Conservation (phyloP, 2,113 vertebrate species). For the Apodemus sylvaticus region DNA sequence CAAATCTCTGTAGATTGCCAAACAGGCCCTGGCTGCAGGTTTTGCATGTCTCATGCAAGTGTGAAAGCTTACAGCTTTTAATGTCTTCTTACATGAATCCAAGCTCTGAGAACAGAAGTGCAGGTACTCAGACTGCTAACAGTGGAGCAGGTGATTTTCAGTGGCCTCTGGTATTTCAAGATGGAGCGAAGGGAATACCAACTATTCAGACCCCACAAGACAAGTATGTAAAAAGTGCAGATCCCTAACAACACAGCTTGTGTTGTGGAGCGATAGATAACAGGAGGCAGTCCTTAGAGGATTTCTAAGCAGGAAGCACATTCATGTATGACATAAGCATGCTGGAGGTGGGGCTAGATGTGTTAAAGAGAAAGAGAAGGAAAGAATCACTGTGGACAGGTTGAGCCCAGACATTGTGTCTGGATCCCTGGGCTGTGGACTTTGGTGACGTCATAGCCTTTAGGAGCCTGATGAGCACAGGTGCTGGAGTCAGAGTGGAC, state of each 20-base stretch:
- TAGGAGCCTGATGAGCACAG: neutral
- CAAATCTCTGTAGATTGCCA: constrained; percentile 45
- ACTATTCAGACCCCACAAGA: neutral
- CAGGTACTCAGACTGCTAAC: neutral
- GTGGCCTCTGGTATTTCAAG: neutral
- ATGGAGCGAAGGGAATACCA: neutral
- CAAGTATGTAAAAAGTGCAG: neutral
- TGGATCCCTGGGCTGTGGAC: neutral
- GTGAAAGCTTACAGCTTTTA: constrained; percentile 44
- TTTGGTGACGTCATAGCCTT: neutral
- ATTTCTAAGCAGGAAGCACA: neutral
- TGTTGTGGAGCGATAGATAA: neutral
- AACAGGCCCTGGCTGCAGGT: constrained; percentile 1
- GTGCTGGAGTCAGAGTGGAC: neutral
- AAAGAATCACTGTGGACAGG: neutral
- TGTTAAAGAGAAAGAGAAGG: constrained; percentile 9
- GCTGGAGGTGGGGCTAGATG: neutral
- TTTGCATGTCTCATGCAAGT: constrained; percentile 63
- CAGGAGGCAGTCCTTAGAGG: neutral
- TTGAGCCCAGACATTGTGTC: neutral
- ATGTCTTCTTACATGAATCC: constrained; percentile 7
- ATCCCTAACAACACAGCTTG: neutral
- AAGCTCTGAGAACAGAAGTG: neutral
- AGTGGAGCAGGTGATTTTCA: neutral
- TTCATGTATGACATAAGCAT: neutral